Base-by-base conservation (phyloP, 2,888 invertebrate genomes). In the Leistus spinibarbis region DNA sequence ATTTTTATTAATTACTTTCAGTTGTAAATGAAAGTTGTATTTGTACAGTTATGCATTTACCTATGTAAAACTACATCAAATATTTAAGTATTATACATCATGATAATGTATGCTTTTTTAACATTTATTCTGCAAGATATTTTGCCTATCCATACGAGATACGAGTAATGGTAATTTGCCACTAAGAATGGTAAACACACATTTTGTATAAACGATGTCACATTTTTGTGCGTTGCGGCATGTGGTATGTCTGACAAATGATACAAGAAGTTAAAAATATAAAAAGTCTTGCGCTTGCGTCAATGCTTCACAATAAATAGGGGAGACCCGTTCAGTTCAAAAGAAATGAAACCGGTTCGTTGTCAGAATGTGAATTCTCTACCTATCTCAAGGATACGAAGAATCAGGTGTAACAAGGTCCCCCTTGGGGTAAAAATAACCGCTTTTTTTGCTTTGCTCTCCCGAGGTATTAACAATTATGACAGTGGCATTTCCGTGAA, bases 311-410 rank as follows among this genome's bases (percentile, higher is more conserved):
- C 40, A 40, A 40, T 40, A 40, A 40, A 40, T 40, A 40, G 40
- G 40, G 40, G 40, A 40, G 40, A 40, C 40, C 40, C 1, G 40
- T 40, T 40, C 40, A 13, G 40, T 40, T 40, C 40, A 40, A 40
- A 40, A 40, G 40, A 40, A 40, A 40, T 10, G 54, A 60, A 60
- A 60, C 60, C 60, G 60, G 60, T 60, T 20, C 3, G 13, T 60
- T 40, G 40, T 40, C 40, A 22, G 22, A 60, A 60, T 60, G n/a
- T n/a, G 60, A 19, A 20, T n/a, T 60, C 17, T 60, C 17, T 60
- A 60, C 60, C 60, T 17, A 60, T 60, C 60, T 60, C 60, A 60
- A 60, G 60, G 60, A 60, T 60, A 60, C 60, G 22, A 60, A 10
- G 60, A 60, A 40, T 40, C 60, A 60, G 60, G 60, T 60, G 60